These are phyloP conservation scores for Drosophila varians DNA, from an alignment of 1,140 invertebrate genomes.

Conservation along the genomic window DNA sequence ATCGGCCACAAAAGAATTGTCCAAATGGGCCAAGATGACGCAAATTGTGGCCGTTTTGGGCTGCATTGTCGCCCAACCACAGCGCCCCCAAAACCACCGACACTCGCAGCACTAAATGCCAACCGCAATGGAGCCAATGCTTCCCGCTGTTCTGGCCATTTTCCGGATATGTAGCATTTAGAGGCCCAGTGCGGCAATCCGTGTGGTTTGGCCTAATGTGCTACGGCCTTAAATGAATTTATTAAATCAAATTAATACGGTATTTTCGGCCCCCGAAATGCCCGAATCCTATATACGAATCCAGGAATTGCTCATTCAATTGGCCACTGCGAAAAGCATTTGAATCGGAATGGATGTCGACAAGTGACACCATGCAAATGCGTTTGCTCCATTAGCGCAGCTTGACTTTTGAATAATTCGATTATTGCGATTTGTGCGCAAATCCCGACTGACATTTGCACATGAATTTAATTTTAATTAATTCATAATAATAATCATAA, in stretches of 20 bases:
- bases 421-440: conserved; percentile 31
- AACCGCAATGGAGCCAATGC: conserved; percentile 38
- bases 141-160: conserved; percentile 8
- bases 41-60: conserved; percentile 26
- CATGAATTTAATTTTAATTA: conserved; percentile 59
- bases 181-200: neutral
- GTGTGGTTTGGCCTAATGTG: conserved; percentile 35
- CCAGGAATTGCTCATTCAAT: conserved; percentile 19
- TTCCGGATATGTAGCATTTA: conserved; percentile 4
- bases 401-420: conserved; percentile 37
- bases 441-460: conserved; percentile 20
- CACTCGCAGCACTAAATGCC: conserved; percentile 39
- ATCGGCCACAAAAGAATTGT: conserved; percentile 11
- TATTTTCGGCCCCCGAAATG: conserved; percentile 13
- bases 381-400: conserved; percentile 34
- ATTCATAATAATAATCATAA: conserved; percentile 49
- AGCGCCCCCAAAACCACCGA: conserved; percentile 21
- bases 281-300: neutral
- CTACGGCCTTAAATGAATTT: conserved; percentile 24
- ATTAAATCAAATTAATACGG: conserved; percentile 49
- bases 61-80: conserved; percentile 36
- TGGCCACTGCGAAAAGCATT: neutral
- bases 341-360: conserved; percentile 5
- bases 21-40: conserved; percentile 18
- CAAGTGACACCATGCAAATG: conserved; percentile 15